A percentile compares a stretch with the other conserved stretches of the same genome.
phyloP scores from a whole-genome alignment of 2,797 vertebrate species.

The Chromis chromis region DNA sequence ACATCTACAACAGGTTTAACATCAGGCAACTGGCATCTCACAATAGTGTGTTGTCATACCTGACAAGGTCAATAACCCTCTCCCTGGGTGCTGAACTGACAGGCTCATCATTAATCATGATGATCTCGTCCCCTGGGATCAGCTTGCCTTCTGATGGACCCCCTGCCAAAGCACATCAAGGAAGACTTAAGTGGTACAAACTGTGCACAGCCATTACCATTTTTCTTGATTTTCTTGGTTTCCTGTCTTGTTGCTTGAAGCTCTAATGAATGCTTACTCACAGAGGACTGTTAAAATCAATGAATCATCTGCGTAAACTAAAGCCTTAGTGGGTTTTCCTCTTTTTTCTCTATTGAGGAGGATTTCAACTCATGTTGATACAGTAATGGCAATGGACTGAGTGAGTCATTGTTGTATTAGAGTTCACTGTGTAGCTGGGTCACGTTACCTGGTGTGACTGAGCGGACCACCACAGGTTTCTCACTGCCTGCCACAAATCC shows the following conservation, averaged over 20 bases:
- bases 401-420: constrained; percentile 57
- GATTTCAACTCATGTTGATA: constrained; percentile 46
- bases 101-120: constrained; percentile 98
- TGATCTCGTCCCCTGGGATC: constrained; percentile 97
- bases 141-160: constrained; percentile 98
- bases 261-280: constrained; percentile 64
- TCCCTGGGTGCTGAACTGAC: constrained; percentile 95
- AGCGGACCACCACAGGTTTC: constrained; percentile 98
- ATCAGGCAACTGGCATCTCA: constrained; percentile 35
- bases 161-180: constrained; percentile 80
- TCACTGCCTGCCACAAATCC: constrained; percentile 99
- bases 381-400: constrained; percentile 24
- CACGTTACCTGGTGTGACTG: constrained; percentile 95
- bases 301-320: constrained; percentile 64
- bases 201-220: constrained; percentile 13
- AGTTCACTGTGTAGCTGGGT: constrained; percentile 24
- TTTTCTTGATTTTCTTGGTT: constrained; percentile 35
- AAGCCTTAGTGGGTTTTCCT: constrained; percentile 35
- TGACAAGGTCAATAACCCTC: constrained; percentile 98
- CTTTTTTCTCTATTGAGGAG: constrained; percentile 33
- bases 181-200: constrained; percentile 44
- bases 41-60: constrained; percentile 83
- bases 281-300: constrained; percentile 53
- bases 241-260: constrained; percentile 38
- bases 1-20: constrained; percentile 25